Evolutionary conservation across 2,888 invertebrate species (phyloP).

Genomic region (Amaurobius ferox): DNA sequence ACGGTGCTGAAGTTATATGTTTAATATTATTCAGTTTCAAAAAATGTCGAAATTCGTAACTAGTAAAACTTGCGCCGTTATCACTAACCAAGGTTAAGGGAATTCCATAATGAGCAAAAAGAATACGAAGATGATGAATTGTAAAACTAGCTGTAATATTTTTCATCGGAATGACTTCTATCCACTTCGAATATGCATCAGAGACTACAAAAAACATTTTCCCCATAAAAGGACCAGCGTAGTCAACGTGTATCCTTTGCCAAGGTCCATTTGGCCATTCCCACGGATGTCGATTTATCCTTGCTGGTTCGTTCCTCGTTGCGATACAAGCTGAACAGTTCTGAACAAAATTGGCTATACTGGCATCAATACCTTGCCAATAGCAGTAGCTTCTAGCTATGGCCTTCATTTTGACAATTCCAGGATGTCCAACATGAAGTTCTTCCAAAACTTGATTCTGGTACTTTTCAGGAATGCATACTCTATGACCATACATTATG

Average conservation of each 20-base stretch:
- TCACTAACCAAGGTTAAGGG: no score
- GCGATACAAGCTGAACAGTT: constrained; percentile 40
- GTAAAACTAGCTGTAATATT: constrained; percentile 29
- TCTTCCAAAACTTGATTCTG: constrained; percentile 58
- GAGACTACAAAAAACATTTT: constrained; percentile 41
- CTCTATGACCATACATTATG: constrained; percentile 53
- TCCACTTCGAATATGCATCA: constrained; percentile 47
- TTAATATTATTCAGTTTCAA: no score
- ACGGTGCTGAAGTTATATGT: no score
- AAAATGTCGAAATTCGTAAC: no score
- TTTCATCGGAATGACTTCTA: constrained; percentile 35
- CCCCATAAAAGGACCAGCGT: constrained; percentile 49
- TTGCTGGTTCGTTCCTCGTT: constrained; percentile 38
- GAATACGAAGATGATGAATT: no score
- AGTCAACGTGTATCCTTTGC: constrained; percentile 49
- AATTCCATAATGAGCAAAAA: no score
- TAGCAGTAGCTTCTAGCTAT: constrained; percentile 45
- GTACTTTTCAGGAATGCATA: constrained; percentile 52
- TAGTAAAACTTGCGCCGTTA: no score
- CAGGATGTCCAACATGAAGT: constrained; percentile 38
- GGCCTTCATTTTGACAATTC: constrained; percentile 47
- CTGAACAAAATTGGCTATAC: constrained; percentile 40
- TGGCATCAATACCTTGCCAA: constrained; percentile 44
- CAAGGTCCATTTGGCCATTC: constrained; percentile 35
- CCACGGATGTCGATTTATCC: constrained; percentile 39